A percentile compares a stretch with the other conserved stretches of the same genome.
Evolutionary conservation across 2,888 invertebrate species (phyloP).

Genomic region (Acanthacorydalis orientalis): DNA sequence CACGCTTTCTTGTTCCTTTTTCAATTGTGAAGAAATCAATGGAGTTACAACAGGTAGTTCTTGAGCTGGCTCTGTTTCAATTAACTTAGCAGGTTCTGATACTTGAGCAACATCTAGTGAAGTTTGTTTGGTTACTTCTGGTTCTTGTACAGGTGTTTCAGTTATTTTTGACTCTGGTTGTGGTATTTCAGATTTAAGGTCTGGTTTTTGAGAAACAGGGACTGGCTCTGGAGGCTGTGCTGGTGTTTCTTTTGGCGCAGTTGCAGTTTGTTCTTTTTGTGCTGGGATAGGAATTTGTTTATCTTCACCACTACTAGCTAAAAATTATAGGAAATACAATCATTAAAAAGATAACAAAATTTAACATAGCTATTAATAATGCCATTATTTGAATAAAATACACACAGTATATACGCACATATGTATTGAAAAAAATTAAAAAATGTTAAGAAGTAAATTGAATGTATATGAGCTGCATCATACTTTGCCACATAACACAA

Average conservation of each 20-base stretch:
- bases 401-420: too few species aligned
- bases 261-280: constrained; percentile 12
- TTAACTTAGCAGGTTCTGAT: constrained; percentile 6
- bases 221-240: constrained; percentile 10
- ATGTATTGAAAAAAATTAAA: too few species aligned
- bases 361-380: too few species aligned
- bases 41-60: constrained; percentile 7
- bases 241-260: constrained; percentile 7
- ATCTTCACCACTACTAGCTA: too few species aligned
- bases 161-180: constrained; percentile 7
- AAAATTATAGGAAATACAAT: too few species aligned
- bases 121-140: constrained; percentile 6
- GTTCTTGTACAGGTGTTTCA: constrained; percentile 3
- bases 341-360: too few species aligned
- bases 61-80: constrained; percentile 8
- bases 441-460: too few species aligned
- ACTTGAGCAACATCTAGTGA: constrained; percentile 3
- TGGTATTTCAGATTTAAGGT: constrained; percentile 5
- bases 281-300: constrained; percentile 2
- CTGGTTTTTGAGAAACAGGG: constrained; percentile 2
- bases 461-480: too few species aligned
- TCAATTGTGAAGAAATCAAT: background rate
- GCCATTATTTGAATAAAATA: too few species aligned
- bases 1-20: background rate
- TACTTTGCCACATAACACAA: too few species aligned